phyloP scores from a whole-genome alignment of 2,797 vertebrate genomes.

The Alfaro cultratus region DNA sequence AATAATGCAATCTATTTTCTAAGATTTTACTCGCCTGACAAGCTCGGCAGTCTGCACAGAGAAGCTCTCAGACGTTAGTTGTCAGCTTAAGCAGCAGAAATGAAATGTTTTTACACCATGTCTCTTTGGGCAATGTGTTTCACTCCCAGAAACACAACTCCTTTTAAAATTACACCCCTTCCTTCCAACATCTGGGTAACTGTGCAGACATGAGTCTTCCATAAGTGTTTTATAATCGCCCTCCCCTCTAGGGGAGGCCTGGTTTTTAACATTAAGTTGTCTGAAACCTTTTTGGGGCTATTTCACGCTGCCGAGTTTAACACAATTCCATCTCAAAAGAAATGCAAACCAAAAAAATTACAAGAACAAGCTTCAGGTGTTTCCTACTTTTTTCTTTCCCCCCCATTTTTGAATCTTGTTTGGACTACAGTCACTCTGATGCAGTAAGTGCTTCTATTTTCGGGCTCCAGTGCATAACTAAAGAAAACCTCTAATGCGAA shows the following conservation, averaged over 20 bases:
- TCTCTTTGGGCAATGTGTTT: slow-evolving; percentile 28
- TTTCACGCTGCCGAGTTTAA: slow-evolving; percentile 44
- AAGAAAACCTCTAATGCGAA: slow-evolving; percentile 25
- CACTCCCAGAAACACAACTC: slow-evolving; percentile 28
- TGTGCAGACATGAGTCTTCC: slow-evolving; percentile 67
- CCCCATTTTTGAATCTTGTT: slow-evolving; percentile 7
- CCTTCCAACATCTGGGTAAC: slow-evolving; percentile 70
- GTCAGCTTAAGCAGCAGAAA: slow-evolving; percentile 11
- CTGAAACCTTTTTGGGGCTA: slow-evolving; percentile 53
- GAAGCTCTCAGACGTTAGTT: background rate
- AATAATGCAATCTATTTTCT: slow-evolving; percentile 44
- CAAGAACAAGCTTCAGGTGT: background rate
- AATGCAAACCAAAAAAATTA: slow-evolving; percentile 16
- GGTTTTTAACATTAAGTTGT: slow-evolving; percentile 54
- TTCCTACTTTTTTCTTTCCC: background rate
- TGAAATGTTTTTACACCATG: slow-evolving; percentile 14
- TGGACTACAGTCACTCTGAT: background rate
- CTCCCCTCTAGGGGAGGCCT: slow-evolving; percentile 58
- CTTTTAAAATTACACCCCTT: slow-evolving; percentile 55
- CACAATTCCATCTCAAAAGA: slow-evolving; percentile 46
- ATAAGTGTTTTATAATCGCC: slow-evolving; percentile 75
- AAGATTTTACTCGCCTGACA: slow-evolving; percentile 35
- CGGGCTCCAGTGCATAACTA: slow-evolving; percentile 17
- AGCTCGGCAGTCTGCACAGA: slow-evolving; percentile 7
- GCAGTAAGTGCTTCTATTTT: slow-evolving; percentile 32